phyloP scores from a whole-genome alignment of 2,888 invertebrate species.

The Drosophila anomelani region DNA sequence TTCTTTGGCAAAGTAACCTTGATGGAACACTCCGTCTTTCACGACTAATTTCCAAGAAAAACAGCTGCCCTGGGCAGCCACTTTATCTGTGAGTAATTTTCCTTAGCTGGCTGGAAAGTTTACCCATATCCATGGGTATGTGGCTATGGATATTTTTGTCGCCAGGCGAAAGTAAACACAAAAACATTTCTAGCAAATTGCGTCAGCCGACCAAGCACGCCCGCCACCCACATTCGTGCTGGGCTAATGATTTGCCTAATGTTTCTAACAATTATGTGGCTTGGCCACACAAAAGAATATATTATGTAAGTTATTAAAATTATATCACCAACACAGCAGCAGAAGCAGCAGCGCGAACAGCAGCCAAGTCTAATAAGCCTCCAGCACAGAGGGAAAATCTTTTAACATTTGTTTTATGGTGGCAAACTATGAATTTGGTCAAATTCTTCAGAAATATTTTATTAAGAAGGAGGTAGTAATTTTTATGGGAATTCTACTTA shows the following conservation, averaged over 20 bases:
- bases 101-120: conserved; percentile 39
- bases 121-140: conserved; percentile 33
- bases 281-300: conserved; percentile 72
- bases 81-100: conserved; percentile 33
- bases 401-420: background rate
- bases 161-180: conserved; percentile 43
- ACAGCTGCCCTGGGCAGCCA: conserved; percentile 26
- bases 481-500: background rate
- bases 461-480: background rate
- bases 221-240: conserved; percentile 25
- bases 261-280: conserved; percentile 77
- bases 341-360: conserved; percentile 9
- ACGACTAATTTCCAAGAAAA: conserved; percentile 32
- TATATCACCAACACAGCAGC: conserved; percentile 65
- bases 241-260: conserved; percentile 76
- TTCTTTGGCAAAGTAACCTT: conserved; percentile 18
- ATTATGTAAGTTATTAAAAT: conserved; percentile 78
- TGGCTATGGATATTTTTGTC: conserved; percentile 28
- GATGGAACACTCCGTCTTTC: conserved; percentile 21
- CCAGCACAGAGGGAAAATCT: conserved; percentile 34
- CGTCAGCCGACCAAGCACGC: conserved; percentile 29
- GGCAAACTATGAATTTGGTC: background rate
- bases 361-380: conserved; percentile 66
- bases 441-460: background rate
- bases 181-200: conserved; percentile 45